phyloP scores from a whole-genome alignment of 2,113 vertebrate species.

The Maccullochella peelii region DNA sequence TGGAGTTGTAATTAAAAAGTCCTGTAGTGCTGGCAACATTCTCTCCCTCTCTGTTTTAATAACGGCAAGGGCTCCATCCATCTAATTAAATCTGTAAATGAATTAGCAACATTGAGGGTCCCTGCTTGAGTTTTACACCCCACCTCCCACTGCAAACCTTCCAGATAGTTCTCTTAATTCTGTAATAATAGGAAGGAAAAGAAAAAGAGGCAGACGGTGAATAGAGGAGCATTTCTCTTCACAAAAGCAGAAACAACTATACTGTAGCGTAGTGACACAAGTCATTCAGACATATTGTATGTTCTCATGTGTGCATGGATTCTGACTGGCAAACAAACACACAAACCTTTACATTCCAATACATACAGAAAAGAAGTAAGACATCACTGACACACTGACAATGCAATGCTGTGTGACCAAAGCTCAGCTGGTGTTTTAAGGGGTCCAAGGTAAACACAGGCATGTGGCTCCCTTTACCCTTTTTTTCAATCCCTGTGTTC shows the following conservation, averaged over 20 bases:
- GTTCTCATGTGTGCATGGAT: neutral
- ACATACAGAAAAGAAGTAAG: neutral
- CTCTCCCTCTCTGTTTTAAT: conserved; percentile 81
- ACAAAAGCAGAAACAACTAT: neutral
- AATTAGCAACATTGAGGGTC: conserved; percentile 84
- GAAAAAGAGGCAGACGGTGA: neutral
- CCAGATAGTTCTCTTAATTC: conserved; percentile 23
- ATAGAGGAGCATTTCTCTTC: neutral
- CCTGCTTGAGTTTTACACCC: conserved; percentile 72
- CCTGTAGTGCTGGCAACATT: conserved; percentile 85
- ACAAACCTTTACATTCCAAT: neutral
- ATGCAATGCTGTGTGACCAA: neutral
- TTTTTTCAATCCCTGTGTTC: neutral
- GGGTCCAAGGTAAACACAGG: neutral
- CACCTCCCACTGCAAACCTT: conserved; percentile 46
- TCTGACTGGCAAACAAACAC: neutral
- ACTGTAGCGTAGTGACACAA: neutral
- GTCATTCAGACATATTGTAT: neutral
- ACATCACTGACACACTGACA: too few relatives aligned
- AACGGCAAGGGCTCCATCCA: conserved; percentile 83
- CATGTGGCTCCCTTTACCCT: neutral
- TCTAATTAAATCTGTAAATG: conserved; percentile 88
- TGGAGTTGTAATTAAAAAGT: conserved; percentile 87
- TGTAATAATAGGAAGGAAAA: conserved; percentile 18
- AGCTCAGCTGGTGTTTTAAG: neutral